Evolutionary conservation across 2,113 vertebrate species (phyloP).

Genomic region (Daphoenositta chrysoptera): DNA sequence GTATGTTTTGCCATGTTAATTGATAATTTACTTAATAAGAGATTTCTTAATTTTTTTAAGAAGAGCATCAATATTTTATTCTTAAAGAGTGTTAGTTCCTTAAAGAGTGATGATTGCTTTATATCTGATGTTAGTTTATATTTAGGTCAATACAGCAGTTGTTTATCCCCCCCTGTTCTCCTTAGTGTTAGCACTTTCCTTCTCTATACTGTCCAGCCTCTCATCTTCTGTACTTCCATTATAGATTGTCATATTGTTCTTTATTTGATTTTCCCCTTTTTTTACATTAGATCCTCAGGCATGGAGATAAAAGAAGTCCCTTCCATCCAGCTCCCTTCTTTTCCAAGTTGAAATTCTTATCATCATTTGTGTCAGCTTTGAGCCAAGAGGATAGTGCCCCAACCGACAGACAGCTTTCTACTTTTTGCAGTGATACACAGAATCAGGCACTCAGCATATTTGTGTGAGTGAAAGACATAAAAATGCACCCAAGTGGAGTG

Average conservation of each 20-base stretch:
- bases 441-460: neutral
- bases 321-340: neutral
- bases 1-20: neutral
- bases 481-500: neutral
- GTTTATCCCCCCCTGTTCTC: neutral
- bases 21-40: neutral
- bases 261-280: neutral
- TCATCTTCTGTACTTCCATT: neutral
- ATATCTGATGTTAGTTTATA: neutral
- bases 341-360: neutral
- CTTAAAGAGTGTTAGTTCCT: too few species aligned
- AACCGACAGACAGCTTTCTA: neutral
- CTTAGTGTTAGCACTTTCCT: neutral
- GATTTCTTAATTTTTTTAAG: neutral
- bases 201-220: neutral
- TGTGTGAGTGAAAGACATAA: neutral
- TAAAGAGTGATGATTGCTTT: neutral
- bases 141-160: neutral
- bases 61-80: neutral
- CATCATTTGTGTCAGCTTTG: neutral
- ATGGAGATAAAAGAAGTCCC: neutral
- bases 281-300: neutral
- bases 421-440: neutral
- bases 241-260: neutral
- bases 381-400: neutral